Conservation (phyloP, 2,113 vertebrate genomes). For the Danionella cerebrum region DNA sequence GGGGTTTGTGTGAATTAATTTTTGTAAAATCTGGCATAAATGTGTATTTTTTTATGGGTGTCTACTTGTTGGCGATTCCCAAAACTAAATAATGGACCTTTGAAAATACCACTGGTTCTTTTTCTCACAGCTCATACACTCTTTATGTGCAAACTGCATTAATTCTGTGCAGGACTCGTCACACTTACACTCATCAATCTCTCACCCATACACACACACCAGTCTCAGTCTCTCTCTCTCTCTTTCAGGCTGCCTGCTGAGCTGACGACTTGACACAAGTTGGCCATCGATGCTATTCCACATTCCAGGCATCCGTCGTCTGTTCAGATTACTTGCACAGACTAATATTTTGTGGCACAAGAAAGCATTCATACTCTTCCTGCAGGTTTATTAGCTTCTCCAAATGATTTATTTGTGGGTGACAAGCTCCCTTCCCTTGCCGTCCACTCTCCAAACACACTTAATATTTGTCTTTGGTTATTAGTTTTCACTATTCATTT, state of each 20-base stretch:
- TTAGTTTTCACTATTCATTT: constrained; percentile 48
- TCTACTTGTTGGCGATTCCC: no score
- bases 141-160: background rate
- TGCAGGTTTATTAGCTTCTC: constrained; percentile 62
- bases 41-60: no score
- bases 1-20: no score
- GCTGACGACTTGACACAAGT: constrained; percentile 55
- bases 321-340: constrained; percentile 60
- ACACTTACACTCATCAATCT: constrained; percentile 63
- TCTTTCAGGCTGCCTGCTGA: constrained; percentile 46
- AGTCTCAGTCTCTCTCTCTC: constrained; percentile 63
- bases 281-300: constrained; percentile 48
- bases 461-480: constrained; percentile 58
- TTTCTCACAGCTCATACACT: no score
- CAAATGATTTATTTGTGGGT: constrained; percentile 54
- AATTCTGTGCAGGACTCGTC: constrained; percentile 9
- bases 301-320: constrained; percentile 51
- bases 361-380: constrained; percentile 63
- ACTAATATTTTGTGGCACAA: constrained; percentile 63
- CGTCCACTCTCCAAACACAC: constrained; percentile 32
- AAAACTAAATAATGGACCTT: no score
- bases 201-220: constrained; percentile 36
- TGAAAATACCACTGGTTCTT: no score
- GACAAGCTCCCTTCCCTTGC: constrained; percentile 12
- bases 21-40: no score